Evolutionary conservation across 2,888 invertebrate genomes (phyloP), one percentile per base, ranked within the genome.

Genomic region (Agriopis marginaria): DNA sequence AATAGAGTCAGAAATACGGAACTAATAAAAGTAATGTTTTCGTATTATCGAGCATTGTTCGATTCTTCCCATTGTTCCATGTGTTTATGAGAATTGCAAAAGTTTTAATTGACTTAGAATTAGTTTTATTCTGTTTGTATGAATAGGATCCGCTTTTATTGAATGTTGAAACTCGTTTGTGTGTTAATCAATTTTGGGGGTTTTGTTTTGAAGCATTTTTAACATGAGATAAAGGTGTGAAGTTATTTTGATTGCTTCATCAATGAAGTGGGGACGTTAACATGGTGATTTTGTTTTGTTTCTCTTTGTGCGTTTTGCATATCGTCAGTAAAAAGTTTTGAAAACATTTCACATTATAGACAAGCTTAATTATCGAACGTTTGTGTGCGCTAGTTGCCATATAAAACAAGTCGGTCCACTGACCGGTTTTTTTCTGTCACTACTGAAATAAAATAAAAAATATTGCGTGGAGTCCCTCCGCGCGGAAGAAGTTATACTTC

Each of bases 41-140:
- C 71, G 59, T 75, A 76, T 75, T 68, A 75, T 69, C 61, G 69
- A 45, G 66, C 59, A 73, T 77, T 75, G 76, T 75, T 73, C 71
- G 68, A 72, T 70, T 71, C 68, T 68, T 66, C 71, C 62, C 63
- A 72, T 76, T 76, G 75, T 74, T 65, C 59, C 63, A 49, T 59
- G 53, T 68, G 74, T 73, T 75, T 74, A 76, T 72, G 75, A 69
- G 70, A 63, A 75, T 75, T 68, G 71, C 60, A 50, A 61, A 75
- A 77, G 76, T 77, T 77, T 74, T 75, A 77, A 77, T 75, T 75
- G 76, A 73, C 74, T 77, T 71, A 50, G 72, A 73, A 74, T 77
- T 74, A 71, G 75, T 76, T 76, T 75, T 73, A 73, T 75, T 75
- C 72, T 66, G 71, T 63, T 70, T 67, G 61, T 32, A 51, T 69